Percentiles rank a stretch among this genome's conserved stretches.
These are phyloP conservation scores for Dexiosoma caninum DNA, from an alignment of 2,888 invertebrate species.

Conservation along the genomic window DNA sequence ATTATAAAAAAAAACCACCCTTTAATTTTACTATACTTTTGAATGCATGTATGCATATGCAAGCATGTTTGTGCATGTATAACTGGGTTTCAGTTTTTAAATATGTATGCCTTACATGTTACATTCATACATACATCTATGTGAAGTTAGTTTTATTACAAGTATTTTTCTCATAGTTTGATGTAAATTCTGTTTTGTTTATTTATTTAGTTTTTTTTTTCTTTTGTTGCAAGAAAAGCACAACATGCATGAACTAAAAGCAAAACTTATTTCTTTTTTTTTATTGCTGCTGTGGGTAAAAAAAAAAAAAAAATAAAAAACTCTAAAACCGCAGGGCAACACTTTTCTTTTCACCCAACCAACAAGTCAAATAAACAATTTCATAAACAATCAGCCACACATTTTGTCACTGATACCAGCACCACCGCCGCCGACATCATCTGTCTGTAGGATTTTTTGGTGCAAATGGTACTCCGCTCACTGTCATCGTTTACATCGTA, in stretches of 20 bases:
- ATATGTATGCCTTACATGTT: too few species aligned
- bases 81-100: too few species aligned
- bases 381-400: conserved; percentile 40
- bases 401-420: conserved; percentile 53
- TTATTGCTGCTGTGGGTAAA: conserved; percentile 27
- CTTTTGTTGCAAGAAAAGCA: conserved; percentile 11
- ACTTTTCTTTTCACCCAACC: conserved; percentile 54
- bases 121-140: conserved; percentile 3
- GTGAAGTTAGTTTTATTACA: conserved; percentile 28
- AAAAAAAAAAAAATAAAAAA: too few species aligned
- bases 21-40: too few species aligned
- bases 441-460: conserved; percentile 8
- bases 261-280: conserved; percentile 37
- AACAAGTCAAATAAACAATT: conserved; percentile 61
- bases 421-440: conserved; percentile 15
- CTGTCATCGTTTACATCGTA: conserved; percentile 50
- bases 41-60: too few species aligned
- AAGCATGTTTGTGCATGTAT: too few species aligned
- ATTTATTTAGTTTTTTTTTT: neutral
- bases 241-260: conserved; percentile 23
- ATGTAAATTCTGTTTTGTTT: conserved; percentile 38
- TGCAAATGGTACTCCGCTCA: conserved; percentile 20
- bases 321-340: conserved; percentile 57
- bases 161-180: conserved; percentile 13
- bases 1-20: too few species aligned